Evolutionary conservation across 2,113 vertebrate genomes (phyloP), one percentile per base, ranked within the genome.

Genomic region (Accipiter cooperii): DNA sequence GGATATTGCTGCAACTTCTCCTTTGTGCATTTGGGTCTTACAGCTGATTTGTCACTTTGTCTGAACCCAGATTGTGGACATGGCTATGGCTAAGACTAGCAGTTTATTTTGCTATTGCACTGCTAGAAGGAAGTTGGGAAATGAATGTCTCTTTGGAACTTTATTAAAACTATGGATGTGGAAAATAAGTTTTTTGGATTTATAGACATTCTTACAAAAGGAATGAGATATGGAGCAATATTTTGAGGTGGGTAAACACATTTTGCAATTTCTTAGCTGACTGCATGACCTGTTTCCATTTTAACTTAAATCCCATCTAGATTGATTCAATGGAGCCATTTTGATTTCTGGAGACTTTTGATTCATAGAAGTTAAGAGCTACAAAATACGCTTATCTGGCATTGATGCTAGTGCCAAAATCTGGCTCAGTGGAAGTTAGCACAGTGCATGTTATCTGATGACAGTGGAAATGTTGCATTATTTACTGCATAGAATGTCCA

Each of bases 181-280:
- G 47, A 95, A 95, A 95, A 86, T 57, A 94, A 87, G 18, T 19
- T 25, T 63, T 83, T 77, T 44, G 65, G 6, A 65, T 57, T 83
- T 97, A 74, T 65, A 96, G 63, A 91, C 24, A 31, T 76, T 44
- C 51, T 90, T 84, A 49, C n/a, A 87, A 83, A 93, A 91, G 92
- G 71, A 96, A 91, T 80, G 75, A 89, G 28, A 68, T 33, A 24
- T 69, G 58, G 76, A 68, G 69, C 92, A 92, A 94, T 81, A 94
- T 83, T 94, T 77, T 75, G 66, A 77, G 70, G 33, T 90, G 78
- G 73, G 63, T 84, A 85, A 96, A 89, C 47, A 31, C 7, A 74
- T 82, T 82, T 93, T 97, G 92, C 52, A 88, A 52, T 94, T 95
- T 97, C 80, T 97, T 87, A 96, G 78, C 68, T 78, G 73, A 76